A percentile compares a stretch with the other conserved stretches of the same genome.
Conservation (phyloP, 1,140 invertebrate species). For the Propsilocerus akamusi region DNA sequence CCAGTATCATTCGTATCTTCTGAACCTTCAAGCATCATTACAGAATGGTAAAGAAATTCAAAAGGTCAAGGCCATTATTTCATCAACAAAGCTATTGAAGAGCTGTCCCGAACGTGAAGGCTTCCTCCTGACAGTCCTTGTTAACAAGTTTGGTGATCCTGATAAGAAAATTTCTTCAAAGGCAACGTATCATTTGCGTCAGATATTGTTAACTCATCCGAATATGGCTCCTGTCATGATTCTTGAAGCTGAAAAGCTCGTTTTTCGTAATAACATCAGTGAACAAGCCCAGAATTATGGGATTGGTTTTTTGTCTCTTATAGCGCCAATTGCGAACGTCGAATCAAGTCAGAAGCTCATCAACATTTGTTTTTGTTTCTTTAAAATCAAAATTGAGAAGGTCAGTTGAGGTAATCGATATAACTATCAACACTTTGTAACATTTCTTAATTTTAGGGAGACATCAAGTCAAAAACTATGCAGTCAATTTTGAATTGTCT, state of each 20-base stretch:
- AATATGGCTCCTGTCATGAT: slow-evolving; percentile 83
- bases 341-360: slow-evolving; percentile 67
- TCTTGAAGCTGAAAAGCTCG: slow-evolving; percentile 70
- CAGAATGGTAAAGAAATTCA: slow-evolving; percentile 39
- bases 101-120: slow-evolving; percentile 79
- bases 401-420: slow-evolving; percentile 26
- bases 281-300: slow-evolving; percentile 82
- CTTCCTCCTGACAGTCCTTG: slow-evolving; percentile 57
- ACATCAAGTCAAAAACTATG: slow-evolving; percentile 84
- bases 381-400: slow-evolving; percentile 79
- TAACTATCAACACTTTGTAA: neutral
- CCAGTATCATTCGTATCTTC: slow-evolving; percentile 32
- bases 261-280: slow-evolving; percentile 72
- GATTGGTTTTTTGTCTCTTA: slow-evolving; percentile 75
- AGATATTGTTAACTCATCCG: slow-evolving; percentile 68
- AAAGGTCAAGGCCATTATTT: slow-evolving; percentile 61
- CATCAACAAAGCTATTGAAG: slow-evolving; percentile 60
- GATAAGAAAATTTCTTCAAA: slow-evolving; percentile 70
- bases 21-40: slow-evolving; percentile 19
- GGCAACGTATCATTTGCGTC: slow-evolving; percentile 67
- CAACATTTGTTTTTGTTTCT: slow-evolving; percentile 87
- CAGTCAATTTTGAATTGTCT: slow-evolving; percentile 43
- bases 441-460: slow-evolving; percentile 36
- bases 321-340: slow-evolving; percentile 39
- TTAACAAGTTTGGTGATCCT: slow-evolving; percentile 95